Evolutionary conservation across 2,113 vertebrate genomes (phyloP), one percentile per base, ranked within the genome.

Genomic region (Pholis gunnellus): DNA sequence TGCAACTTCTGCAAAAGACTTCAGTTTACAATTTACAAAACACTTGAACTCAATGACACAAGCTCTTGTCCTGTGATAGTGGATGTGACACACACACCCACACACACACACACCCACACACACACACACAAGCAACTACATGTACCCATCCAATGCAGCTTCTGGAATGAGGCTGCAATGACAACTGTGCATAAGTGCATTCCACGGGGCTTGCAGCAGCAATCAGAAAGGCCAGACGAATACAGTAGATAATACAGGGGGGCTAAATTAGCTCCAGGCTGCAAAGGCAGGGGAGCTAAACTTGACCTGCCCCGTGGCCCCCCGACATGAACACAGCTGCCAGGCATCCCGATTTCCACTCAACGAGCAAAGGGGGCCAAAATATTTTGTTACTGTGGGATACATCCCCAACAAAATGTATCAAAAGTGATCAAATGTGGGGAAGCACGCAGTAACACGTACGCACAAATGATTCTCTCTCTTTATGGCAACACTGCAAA

Each of bases 181-280:
- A 94, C 94, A 95, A 95, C 94, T 95, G 94, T 74, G 17, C 91
- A 92, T 92, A 94, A 89, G 93, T 88, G 84, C 89, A 94, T 94
- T 94, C 87, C 93, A 56, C 38, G 70, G 84, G 83, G 84, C 79
- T 83, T 89, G 88, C 92, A 92, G 92, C 86, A 90, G 89, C 92
- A 95, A 89, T 94, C 92, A 88, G 88, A 93, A 89, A 84, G 73
- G 94, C 91, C 70, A 63, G 92, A 93, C 65, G 44, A 92, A 95
- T 94, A 92, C 86, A 82, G 67, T 79, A 87, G 72, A 88, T 90
- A 88, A 76, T 91, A 9, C 6, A 13, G 42, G 50, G 54, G 85
- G 50, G 68, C 76, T 87, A 85, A 87, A 83, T 81, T 78, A 89
- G 71, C 78, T 78, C 27, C 70, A 34, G 52, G 75, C 84, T 72